These are phyloP conservation scores for Iphiclides podalirius DNA, from an alignment of 2,888 invertebrate genomes.

Conservation along the genomic window DNA sequence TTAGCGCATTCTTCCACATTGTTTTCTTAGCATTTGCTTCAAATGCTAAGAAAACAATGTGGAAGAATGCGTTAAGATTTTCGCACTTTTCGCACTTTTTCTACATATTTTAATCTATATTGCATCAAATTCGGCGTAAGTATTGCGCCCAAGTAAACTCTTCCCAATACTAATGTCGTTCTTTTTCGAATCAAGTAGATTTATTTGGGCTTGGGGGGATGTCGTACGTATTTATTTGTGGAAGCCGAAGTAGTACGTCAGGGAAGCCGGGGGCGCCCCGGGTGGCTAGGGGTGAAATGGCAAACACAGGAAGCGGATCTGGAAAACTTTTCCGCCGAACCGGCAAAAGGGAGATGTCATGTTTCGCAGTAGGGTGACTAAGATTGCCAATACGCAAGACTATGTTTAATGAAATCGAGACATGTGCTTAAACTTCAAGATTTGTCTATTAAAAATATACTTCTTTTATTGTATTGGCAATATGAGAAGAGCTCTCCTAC, in stretches of 20 bases:
- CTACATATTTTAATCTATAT: no score
- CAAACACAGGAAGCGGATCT: slow-evolving; percentile 76
- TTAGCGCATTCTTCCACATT: no score
- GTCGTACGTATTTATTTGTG: slow-evolving; percentile 64
- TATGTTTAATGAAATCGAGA: no score
- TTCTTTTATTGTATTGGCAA: no score
- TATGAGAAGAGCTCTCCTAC: no score
- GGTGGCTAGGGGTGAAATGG: slow-evolving; percentile 47
- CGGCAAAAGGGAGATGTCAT: slow-evolving; percentile 54
- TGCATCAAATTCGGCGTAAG: no score
- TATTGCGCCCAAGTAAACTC: slow-evolving; percentile 13
- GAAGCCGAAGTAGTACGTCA: slow-evolving; percentile 47
- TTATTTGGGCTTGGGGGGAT: slow-evolving; percentile 52
- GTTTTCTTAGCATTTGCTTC: no score
- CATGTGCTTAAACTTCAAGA: no score
- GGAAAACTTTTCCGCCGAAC: slow-evolving; percentile 66
- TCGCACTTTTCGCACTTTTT: no score
- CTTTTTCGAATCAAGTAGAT: slow-evolving; percentile 56
- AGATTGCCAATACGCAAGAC: slow-evolving; percentile 6
- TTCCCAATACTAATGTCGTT: slow-evolving; percentile 40
- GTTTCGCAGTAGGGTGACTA: slow-evolving; percentile 50
- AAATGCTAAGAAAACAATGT: no score
- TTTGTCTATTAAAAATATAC: no score
- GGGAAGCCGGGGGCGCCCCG: slow-evolving; percentile 39
- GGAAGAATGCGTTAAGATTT: no score